phyloP scores from a whole-genome alignment of 2,797 vertebrate species.

The Gorsachius magnificus region DNA sequence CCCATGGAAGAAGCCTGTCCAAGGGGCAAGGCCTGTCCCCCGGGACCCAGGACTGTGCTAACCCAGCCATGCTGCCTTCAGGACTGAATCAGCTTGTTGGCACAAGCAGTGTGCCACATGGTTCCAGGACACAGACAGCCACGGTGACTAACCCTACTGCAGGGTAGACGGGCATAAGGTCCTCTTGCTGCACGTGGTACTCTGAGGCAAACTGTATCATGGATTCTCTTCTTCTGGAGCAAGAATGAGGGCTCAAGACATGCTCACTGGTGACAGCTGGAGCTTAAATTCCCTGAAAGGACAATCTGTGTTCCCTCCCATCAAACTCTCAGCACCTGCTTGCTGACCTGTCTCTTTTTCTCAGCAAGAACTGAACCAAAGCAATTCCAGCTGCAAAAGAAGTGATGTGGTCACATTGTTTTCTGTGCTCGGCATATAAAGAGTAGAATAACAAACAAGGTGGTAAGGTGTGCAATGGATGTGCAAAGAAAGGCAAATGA shows the following conservation, averaged over 20 bases:
- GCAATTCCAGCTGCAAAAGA: not conserved
- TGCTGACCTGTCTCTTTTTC: not conserved
- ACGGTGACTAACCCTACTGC: not conserved
- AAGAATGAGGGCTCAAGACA: not conserved
- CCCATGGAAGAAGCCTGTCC: not conserved
- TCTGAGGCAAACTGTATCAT: not conserved
- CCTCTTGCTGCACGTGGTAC: not conserved
- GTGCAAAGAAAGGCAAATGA: not conserved
- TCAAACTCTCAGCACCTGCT: not conserved
- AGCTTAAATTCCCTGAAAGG: not conserved
- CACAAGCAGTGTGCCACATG: not conserved
- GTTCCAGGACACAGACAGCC: not conserved
- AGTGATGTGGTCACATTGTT: not conserved
- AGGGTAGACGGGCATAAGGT: not conserved
- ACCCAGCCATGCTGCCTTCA: not conserved
- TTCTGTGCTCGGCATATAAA: not conserved
- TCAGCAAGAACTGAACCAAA: not conserved
- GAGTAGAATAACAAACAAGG: not conserved
- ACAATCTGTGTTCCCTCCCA: not conserved
- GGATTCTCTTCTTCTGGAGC: not conserved
- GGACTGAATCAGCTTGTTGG: not conserved
- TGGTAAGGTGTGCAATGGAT: not conserved
- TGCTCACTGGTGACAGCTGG: not conserved
- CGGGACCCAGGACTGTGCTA: not conserved
- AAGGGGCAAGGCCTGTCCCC: not conserved